Evolutionary conservation across 2,113 vertebrate genomes (phyloP), one percentile per base, ranked within the genome.

Genomic region (Melanerpes formicivorus): DNA sequence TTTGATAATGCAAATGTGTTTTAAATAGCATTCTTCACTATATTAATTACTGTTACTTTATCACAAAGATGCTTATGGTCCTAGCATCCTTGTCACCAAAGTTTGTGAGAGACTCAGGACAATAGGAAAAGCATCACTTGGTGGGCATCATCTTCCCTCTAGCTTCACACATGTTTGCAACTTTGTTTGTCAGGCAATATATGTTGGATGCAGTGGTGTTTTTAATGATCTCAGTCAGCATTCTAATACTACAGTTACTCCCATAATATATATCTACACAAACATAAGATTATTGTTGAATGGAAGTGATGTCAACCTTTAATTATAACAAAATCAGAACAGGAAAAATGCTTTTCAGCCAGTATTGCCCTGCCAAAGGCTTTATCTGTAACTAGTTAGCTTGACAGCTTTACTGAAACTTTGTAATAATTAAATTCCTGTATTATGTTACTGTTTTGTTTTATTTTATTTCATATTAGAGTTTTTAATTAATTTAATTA

Each of bases 401-500:
- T 90, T 75, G 73, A 92, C 32, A 95, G 65, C 18, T 93, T 90
- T 92, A 79, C 69, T n/a, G 62, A 82, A 96, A 93, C 37, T 94
- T 92, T 80, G 11, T 48, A 81, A 74, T 80, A 93, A 96, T 91
- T 96, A 90, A 73, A 94, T 95, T 95, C 40, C 69, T 88, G 22
- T 90, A 88, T 72, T 42, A 17, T 72, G 40, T 90, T 84, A 77
- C 75, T 93, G 44, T 78, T 90, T 95, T 85, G 42, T 95, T 97
- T 95, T 76, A 95, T 91, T 94, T 90, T 79, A 91, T 90, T 97
- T 96, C 52, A 85, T 95, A 95, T 27, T 80, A 78, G 18, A 86
- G 40, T 89, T 93, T 93, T 84, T 13, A 95, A 93, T 90, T 87
- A 5, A 91, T 67, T 94, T 85, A 95, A 97, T 96, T 96, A 95